phyloP scores from a whole-genome alignment of 2,888 invertebrate species.

The Bursaphelenchus okinawaensis region DNA sequence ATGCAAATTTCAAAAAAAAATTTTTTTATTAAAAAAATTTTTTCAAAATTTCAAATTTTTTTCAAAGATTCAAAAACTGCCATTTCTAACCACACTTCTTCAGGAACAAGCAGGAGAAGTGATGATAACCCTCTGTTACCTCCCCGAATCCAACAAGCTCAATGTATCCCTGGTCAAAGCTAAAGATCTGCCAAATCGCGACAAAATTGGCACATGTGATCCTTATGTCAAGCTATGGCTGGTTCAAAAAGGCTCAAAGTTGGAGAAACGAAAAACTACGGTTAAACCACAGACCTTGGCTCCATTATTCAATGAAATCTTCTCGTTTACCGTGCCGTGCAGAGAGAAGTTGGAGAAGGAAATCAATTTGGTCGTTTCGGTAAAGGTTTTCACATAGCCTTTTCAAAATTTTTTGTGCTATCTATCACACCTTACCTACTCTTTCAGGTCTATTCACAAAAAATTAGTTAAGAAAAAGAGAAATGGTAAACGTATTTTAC shows the following conservation, averaged over 20 bases:
- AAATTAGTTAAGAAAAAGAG: too few relatives aligned
- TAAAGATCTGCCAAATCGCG: slow-evolving; percentile 83
- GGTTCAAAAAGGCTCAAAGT: slow-evolving; percentile 54
- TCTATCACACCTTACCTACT: too few relatives aligned
- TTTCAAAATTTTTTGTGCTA: not conserved
- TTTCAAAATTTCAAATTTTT: too few relatives aligned
- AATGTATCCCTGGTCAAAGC: slow-evolving; percentile 86
- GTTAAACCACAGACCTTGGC: slow-evolving; percentile 45
- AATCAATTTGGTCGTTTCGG: slow-evolving; percentile 52
- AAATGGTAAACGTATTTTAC: too few relatives aligned
- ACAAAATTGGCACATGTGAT: slow-evolving; percentile 73
- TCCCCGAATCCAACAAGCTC: slow-evolving; percentile 84
- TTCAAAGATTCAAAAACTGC: not conserved
- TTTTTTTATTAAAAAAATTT: too few relatives aligned
- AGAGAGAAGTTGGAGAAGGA: slow-evolving; percentile 41
- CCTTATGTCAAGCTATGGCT: slow-evolving; percentile 58
- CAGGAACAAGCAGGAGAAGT: slow-evolving; percentile 78
- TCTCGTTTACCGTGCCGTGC: slow-evolving; percentile 51
- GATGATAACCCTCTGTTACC: slow-evolving; percentile 83
- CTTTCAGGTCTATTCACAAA: too few relatives aligned
- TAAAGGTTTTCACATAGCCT: slow-evolving; percentile 18
- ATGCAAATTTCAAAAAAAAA: too few relatives aligned
- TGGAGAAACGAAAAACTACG: slow-evolving; percentile 56
- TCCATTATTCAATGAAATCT: slow-evolving; percentile 56
- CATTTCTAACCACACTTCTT: slow-evolving; percentile 13